These are phyloP conservation scores for Nomada fabriciana DNA, from an alignment of 2,888 invertebrate species.

Conservation along the genomic window DNA sequence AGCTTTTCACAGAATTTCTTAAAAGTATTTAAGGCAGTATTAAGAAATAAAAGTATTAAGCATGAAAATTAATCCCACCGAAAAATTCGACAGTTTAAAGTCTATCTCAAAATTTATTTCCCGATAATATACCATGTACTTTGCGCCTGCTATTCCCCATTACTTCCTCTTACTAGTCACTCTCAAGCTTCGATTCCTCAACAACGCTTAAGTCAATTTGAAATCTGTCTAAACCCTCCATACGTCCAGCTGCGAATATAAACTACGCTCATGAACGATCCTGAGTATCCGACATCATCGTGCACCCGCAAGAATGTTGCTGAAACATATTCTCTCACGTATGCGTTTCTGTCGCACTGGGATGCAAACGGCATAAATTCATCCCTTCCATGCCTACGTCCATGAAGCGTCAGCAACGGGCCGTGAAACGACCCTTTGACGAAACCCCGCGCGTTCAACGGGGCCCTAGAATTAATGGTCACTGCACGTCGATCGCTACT, in stretches of 20 bases:
- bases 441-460: conserved; percentile 39
- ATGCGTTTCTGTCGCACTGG: conserved; percentile 16
- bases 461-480: conserved; percentile 47
- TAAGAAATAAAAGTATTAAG: too few species aligned
- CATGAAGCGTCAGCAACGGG: conserved; percentile 44
- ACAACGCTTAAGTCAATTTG: conserved; percentile 11
- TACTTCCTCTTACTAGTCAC: background rate
- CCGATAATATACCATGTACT: too few species aligned
- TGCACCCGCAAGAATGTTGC: background rate
- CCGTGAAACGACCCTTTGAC: conserved; percentile 57
- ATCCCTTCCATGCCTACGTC: background rate
- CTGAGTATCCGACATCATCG: background rate
- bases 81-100: too few species aligned
- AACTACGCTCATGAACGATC: conserved; percentile 10
- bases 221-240: conserved; percentile 2
- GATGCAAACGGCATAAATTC: conserved; percentile 28
- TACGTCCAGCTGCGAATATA: conserved; percentile 31
- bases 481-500: conserved; percentile 47
- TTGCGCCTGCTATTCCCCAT: too few species aligned
- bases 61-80: too few species aligned
- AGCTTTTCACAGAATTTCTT: too few species aligned
- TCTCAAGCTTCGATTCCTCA: background rate
- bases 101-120: too few species aligned
- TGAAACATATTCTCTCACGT: conserved; percentile 17
- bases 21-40: too few species aligned